Percentiles rank a stretch among this genome's conserved stretches.
These are phyloP conservation scores for Grammomys dolichurus DNA, from an alignment of 2,113 vertebrate genomes.

Conservation along the genomic window DNA sequence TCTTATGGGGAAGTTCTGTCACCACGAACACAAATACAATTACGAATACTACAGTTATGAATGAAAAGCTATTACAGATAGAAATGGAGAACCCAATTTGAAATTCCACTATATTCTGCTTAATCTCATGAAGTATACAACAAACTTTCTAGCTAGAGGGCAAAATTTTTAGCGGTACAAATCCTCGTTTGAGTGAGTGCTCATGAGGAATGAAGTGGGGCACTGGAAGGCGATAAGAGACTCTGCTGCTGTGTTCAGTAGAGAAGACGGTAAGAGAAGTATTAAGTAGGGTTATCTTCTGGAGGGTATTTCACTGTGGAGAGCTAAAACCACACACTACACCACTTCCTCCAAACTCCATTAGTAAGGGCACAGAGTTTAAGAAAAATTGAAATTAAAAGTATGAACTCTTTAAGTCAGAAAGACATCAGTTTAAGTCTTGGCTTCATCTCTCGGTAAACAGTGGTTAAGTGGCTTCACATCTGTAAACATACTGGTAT, in stretches of 20 bases:
- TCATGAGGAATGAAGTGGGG: neutral
- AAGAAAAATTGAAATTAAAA: slow-evolving; percentile 35
- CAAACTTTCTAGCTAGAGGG: slow-evolving; percentile 4
- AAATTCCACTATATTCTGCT: slow-evolving; percentile 63
- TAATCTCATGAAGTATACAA: slow-evolving; percentile 63
- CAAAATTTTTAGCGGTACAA: neutral
- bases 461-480: neutral
- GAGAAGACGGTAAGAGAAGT: slow-evolving; percentile 14
- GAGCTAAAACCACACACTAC: neutral
- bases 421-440: slow-evolving; percentile 19
- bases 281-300: slow-evolving; percentile 44
- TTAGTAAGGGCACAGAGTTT: neutral
- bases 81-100: slow-evolving; percentile 67
- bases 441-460: neutral
- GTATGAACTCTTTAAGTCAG: neutral
- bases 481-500: slow-evolving; percentile 14
- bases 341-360: neutral
- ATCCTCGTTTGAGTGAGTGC: neutral
- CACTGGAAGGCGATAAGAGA: slow-evolving; percentile 48
- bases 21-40: slow-evolving; percentile 64
- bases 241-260: slow-evolving; percentile 41
- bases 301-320: neutral
- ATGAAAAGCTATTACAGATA: slow-evolving; percentile 65
- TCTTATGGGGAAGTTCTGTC: slow-evolving; percentile 51
- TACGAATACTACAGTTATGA: slow-evolving; percentile 69